Conservation (phyloP, 2,888 invertebrate species). For the Azorinus chamasolen region DNA sequence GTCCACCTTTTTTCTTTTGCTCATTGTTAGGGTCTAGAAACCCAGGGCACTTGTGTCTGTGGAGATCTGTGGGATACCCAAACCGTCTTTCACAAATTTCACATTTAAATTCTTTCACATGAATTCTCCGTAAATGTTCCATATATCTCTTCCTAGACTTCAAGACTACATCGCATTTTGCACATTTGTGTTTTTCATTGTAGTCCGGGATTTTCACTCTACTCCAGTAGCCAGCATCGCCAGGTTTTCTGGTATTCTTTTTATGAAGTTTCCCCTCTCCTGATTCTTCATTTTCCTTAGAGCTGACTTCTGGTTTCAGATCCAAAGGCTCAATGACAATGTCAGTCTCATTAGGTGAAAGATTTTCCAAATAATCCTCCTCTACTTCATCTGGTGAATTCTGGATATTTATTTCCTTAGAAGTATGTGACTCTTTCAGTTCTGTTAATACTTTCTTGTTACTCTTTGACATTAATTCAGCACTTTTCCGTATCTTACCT, state of each 20-base stretch:
- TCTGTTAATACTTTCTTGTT: neutral
- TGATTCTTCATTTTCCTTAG: slow-evolving; percentile 5
- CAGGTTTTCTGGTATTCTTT: slow-evolving; percentile 26
- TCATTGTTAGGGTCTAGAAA: slow-evolving; percentile 26
- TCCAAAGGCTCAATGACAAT: neutral
- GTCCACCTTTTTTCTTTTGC: slow-evolving; percentile 25
- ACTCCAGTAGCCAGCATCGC: slow-evolving; percentile 57
- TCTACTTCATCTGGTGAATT: neutral
- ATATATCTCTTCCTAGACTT: slow-evolving; percentile 54
- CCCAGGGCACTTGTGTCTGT: slow-evolving; percentile 52
- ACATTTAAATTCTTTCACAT: slow-evolving; percentile 52
- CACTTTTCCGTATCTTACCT: too few species aligned
- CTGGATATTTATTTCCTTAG: neutral
- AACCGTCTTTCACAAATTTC: slow-evolving; percentile 52
- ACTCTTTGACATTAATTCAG: neutral
- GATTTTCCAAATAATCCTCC: neutral
- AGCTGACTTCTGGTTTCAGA: neutral
- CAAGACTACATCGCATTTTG: slow-evolving; percentile 47
- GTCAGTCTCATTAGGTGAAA: too few species aligned
- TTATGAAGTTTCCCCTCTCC: slow-evolving; percentile 28
- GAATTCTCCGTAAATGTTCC: slow-evolving; percentile 55
- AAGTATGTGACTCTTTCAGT: neutral
- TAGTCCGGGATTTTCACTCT: slow-evolving; percentile 40
- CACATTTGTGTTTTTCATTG: slow-evolving; percentile 43
- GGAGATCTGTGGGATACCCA: slow-evolving; percentile 60